These are phyloP conservation scores for Campaea margaritaria DNA, from an alignment of 2,888 invertebrate genomes.

Conservation along the genomic window DNA sequence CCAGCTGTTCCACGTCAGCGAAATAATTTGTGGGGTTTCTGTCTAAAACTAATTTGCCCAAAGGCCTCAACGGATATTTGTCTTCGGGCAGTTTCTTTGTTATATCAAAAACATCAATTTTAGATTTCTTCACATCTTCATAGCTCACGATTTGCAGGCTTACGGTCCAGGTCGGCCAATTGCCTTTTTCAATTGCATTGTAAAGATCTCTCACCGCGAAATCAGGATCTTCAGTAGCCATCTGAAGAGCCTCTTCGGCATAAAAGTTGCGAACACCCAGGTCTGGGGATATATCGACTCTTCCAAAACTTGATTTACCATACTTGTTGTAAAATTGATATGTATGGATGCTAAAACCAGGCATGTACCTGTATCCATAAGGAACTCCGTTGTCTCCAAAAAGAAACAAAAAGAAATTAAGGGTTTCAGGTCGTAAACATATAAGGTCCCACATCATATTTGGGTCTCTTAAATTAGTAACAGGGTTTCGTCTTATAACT, in stretches of 20 bases:
- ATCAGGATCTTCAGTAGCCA: constrained; percentile 91
- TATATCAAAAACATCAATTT: constrained; percentile 95
- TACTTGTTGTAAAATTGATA: constrained; percentile 92
- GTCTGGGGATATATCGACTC: constrained; percentile 92
- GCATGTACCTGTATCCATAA: constrained; percentile 95
- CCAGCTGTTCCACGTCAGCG: constrained; percentile 94
- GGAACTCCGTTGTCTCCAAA: constrained; percentile 96
- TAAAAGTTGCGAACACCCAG: constrained; percentile 89
- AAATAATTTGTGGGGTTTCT: constrained; percentile 95
- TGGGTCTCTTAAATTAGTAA: constrained; percentile 92
- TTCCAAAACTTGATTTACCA: constrained; percentile 89
- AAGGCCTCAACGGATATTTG: constrained; percentile 91
- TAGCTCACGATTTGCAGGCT: constrained; percentile 93
- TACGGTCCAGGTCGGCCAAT: constrained; percentile 90
- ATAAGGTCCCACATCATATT: constrained; percentile 98
- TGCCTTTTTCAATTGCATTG: constrained; percentile 91
- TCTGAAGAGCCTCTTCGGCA: constrained; percentile 86
- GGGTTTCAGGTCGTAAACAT: constrained; percentile 91
- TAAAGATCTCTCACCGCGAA: constrained; percentile 94
- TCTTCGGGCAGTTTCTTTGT: constrained; percentile 92
- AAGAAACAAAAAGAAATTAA: constrained; percentile 92
- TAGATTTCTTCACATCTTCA: constrained; percentile 89
- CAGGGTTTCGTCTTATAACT: constrained; percentile 96
- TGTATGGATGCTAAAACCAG: constrained; percentile 96
- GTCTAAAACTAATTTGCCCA: constrained; percentile 92